Evolutionary conservation across 2,888 invertebrate genomes (phyloP), one percentile per base, ranked within the genome.

Genomic region (Drosophila anceps): DNA sequence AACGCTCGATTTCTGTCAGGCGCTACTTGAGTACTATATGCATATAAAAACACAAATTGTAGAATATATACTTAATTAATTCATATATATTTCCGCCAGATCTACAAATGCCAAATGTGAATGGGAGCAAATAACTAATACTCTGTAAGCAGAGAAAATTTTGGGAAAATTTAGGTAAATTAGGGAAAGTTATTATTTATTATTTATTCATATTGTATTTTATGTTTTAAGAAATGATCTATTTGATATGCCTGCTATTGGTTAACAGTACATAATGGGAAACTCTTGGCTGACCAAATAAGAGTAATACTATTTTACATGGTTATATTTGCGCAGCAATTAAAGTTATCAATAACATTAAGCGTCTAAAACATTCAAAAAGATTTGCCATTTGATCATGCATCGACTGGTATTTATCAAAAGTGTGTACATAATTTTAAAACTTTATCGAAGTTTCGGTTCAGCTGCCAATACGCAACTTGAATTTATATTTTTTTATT

Each of bases 1-100:
- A 55, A 13, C 65, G 85, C 79, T 72, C 83, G 83, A 79, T 69
- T 83, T 83, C 76, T 83, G 83, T 85, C 82, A 81, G 51, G 48
- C 43, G 20, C 39, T 13, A 12, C 31, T 48, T 18, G 18, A 69
- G 54, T 43, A 46, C 37, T 24, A 39, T 10, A 57, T 43, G 62
- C 1, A 48, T 35, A 53, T 27, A 41, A 10, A 35, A 7, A 50
- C 8, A 31, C 3, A 4, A 61, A 64, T 55, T 37, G 20, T 27
- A 5, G 12, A 55, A 39, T 24, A 43, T 53, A 18, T 64, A 60
- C 50, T 59, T 68, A 54, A 27, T 39, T 46, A 31, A 50, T 18
- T n/a, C 20, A n/a, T n/a, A n/a, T n/a, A n/a, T n/a, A n/a, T 31
- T 64, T 57, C 31, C 55, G 39, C 27, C 44, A 27, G 20, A n/a